These are phyloP conservation scores for Nyctibius grandis DNA, from an alignment of 2,797 vertebrate species.

Conservation along the genomic window DNA sequence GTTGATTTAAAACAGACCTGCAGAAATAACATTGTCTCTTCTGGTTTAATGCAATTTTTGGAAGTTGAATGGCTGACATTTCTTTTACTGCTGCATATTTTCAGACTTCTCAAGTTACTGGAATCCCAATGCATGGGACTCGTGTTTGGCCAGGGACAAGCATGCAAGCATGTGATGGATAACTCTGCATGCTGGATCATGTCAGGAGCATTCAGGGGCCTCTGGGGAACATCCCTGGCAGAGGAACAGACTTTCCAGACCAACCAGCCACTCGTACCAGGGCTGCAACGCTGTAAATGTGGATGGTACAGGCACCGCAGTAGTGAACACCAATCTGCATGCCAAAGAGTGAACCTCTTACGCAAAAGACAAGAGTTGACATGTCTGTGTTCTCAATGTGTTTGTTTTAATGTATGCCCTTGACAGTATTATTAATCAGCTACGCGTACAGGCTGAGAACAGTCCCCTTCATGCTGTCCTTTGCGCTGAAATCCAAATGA, in stretches of 20 bases:
- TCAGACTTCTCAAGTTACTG: slow-evolving; percentile 32
- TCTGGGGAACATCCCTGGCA: neutral
- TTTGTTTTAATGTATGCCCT: neutral
- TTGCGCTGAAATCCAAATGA: neutral
- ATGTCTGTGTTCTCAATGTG: neutral
- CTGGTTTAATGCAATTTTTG: slow-evolving; percentile 16
- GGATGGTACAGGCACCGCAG: neutral
- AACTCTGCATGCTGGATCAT: neutral
- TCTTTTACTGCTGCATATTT: slow-evolving; percentile 15
- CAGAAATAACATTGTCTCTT: slow-evolving; percentile 40
- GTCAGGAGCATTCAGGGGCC: neutral
- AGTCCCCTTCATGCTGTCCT: neutral
- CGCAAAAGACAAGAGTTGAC: neutral
- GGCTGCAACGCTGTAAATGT: neutral
- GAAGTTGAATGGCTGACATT: neutral
- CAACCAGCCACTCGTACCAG: neutral
- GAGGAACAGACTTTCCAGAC: neutral
- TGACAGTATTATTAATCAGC: neutral
- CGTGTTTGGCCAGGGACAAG: neutral
- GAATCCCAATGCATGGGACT: neutral
- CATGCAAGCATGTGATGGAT: neutral
- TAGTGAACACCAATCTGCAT: neutral
- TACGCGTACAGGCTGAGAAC: neutral
- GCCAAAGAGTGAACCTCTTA: neutral
- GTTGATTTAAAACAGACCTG: slow-evolving; percentile 60